These are phyloP conservation scores for Orientallactaga bullata DNA, from an alignment of 2,113 vertebrate species.

Conservation along the genomic window DNA sequence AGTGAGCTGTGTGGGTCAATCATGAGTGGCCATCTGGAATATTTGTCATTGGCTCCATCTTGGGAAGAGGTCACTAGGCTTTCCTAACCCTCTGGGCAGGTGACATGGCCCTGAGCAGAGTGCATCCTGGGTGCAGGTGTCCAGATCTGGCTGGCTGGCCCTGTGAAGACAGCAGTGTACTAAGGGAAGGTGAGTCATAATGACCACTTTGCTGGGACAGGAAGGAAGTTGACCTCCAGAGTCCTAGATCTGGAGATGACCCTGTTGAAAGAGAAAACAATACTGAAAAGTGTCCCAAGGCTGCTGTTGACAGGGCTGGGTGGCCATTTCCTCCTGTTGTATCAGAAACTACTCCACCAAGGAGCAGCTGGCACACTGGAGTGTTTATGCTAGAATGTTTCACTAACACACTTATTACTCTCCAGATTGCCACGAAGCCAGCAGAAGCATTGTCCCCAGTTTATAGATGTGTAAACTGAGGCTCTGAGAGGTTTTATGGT, in stretches of 20 bases:
- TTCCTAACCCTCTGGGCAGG: not conserved
- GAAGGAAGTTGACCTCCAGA: not conserved
- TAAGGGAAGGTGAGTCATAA: accelerated
- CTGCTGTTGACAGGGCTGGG: not conserved
- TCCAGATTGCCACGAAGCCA: accelerated
- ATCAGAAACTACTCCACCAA: accelerated
- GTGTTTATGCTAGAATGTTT: accelerated
- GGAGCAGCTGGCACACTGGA: accelerated
- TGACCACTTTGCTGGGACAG: accelerated
- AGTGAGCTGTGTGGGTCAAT: accelerated
- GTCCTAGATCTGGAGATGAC: no score
- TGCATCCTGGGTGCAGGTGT: accelerated
- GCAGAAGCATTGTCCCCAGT: accelerated
- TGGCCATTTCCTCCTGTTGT: accelerated
- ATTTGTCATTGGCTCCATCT: accelerated
- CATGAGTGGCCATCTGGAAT: accelerated
- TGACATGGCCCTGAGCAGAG: accelerated
- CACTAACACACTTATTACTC: accelerated
- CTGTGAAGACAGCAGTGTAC: not conserved
- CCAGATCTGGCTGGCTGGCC: accelerated
- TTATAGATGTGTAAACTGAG: not conserved
- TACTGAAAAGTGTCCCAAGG: not conserved
- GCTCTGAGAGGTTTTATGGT: not conserved
- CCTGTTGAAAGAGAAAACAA: accelerated
- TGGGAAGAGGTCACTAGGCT: not conserved